Percentiles rank a stretch among this genome's conserved stretches.
These are phyloP conservation scores for Seriola rivoliana DNA, from an alignment of 2,113 vertebrate species.

Conservation along the genomic window DNA sequence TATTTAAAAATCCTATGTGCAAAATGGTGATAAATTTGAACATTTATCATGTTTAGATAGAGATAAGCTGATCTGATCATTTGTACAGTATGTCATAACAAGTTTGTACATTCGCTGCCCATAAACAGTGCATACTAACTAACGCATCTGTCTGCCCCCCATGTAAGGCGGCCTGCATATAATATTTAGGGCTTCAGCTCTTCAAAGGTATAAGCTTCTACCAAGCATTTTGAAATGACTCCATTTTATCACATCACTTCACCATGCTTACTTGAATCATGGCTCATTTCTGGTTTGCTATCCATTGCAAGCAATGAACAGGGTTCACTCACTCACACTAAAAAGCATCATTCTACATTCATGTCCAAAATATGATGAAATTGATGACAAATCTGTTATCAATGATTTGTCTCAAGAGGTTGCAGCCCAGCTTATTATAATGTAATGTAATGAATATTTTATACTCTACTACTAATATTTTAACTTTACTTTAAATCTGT, in stretches of 20 bases:
- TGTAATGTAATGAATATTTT: neutral
- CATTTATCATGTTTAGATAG: neutral
- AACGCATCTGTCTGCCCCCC: constrained; percentile 19
- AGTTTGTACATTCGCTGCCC: neutral
- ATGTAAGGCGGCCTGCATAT: neutral
- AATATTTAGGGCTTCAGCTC: neutral
- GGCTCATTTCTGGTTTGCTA: neutral
- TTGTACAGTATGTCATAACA: neutral
- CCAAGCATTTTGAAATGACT: neutral
- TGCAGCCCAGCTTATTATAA: neutral
- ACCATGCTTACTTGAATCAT: neutral
- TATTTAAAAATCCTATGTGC: neutral
- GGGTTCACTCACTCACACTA: neutral
- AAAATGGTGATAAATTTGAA: neutral
- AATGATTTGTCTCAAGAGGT: neutral
- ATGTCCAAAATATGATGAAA: neutral
- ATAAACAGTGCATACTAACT: constrained; percentile 48
- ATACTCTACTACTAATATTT: neutral
- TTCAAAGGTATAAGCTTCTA: neutral
- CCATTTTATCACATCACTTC: neutral
- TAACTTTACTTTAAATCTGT: constrained; percentile 1
- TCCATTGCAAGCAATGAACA: neutral
- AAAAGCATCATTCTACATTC: neutral
- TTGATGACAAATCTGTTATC: neutral
- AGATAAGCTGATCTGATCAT: constrained; percentile 7